These are phyloP conservation scores for Buceros bicornis DNA, from an alignment of 2,797 vertebrate genomes.

Conservation along the genomic window DNA sequence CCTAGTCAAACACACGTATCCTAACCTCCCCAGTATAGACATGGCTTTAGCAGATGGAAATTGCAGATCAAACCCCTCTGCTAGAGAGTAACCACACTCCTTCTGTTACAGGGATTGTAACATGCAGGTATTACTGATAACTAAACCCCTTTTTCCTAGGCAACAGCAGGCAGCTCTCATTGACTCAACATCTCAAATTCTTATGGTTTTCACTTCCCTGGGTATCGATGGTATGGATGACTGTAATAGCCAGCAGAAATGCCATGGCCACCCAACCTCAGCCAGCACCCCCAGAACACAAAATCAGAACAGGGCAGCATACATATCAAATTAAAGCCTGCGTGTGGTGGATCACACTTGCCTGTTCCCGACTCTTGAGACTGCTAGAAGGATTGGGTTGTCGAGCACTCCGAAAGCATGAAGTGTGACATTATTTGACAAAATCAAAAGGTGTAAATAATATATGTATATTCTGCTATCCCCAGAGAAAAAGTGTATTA, in stretches of 20 bases:
- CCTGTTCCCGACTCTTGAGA: not conserved
- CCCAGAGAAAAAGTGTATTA: not conserved
- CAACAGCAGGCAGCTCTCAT: not conserved
- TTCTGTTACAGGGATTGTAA: not conserved
- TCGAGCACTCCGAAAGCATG: not conserved
- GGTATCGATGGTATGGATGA: not conserved
- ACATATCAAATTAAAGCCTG: not conserved
- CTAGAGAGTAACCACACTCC: not conserved
- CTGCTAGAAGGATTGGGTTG: not conserved
- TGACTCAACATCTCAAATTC: not conserved
- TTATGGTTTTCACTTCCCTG: not conserved
- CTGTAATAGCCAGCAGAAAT: not conserved
- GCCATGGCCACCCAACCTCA: not conserved
- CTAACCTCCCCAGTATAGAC: not conserved
- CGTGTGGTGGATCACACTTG: not conserved
- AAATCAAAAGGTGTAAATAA: constrained; percentile 26
- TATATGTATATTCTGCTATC: not conserved
- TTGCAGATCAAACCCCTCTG: not conserved
- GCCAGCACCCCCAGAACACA: not conserved
- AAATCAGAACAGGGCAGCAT: not conserved
- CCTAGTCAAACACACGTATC: not conserved
- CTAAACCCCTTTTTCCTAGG: not conserved
- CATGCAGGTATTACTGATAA: fast-evolving
- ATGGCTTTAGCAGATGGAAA: not conserved
- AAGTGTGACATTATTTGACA: not conserved